phyloP scores from a whole-genome alignment of 1,140 invertebrate species.

The Habropoda laboriosa region DNA sequence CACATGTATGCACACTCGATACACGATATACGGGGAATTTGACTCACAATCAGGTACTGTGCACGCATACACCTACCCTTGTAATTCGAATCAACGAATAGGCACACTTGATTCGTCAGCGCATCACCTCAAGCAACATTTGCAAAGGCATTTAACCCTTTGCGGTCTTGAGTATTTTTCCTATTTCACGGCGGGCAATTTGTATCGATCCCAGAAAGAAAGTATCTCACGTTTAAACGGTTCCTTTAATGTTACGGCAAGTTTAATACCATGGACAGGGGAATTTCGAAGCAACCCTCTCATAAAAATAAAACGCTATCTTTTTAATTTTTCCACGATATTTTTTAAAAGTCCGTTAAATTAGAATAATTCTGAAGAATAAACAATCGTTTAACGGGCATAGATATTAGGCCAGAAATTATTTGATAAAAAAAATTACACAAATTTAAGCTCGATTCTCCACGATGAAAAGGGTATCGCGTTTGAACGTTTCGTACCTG shows the following conservation, averaged over 20 bases:
- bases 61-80: constrained; percentile 21
- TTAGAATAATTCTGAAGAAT: too few relatives aligned
- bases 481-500: background rate
- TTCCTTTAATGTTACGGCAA: background rate
- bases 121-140: constrained; percentile 65
- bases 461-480: background rate
- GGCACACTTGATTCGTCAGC: constrained; percentile 69
- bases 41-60: constrained; percentile 60
- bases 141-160: constrained; percentile 58
- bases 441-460: too few relatives aligned
- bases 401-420: too few relatives aligned
- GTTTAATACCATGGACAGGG: background rate
- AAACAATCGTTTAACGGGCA: too few relatives aligned
- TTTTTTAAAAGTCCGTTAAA: too few relatives aligned
- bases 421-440: too few relatives aligned
- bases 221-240: background rate
- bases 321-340: too few relatives aligned
- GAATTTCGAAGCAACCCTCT: background rate
- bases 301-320: background rate
- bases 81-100: constrained; percentile 56
- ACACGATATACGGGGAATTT: constrained; percentile 56
- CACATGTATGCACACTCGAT: constrained; percentile 1
- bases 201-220: background rate
- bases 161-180: constrained; percentile 14
- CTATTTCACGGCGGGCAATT: background rate